Base-by-base conservation (phyloP, 2,888 invertebrate species). In the Masnerella sp. region DNA sequence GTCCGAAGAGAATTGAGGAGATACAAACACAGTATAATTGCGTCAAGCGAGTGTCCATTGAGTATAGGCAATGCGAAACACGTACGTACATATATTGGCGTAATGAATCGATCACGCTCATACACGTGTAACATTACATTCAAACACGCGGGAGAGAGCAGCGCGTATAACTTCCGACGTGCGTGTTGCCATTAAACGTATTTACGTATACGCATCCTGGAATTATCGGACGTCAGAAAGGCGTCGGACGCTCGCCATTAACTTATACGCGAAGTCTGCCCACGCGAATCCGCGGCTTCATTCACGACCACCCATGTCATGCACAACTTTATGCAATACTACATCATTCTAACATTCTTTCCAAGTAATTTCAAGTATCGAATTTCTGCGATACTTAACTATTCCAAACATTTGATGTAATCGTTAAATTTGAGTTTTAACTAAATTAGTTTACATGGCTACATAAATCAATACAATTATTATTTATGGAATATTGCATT, bases 51-150 rank as follows among this genome's bases (percentile, higher is more conserved):
- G 67, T 49, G 61, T 67, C 61, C 62, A 56, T 61, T 56, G 54
- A 43, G 36, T 61, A 49, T 43, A 28, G 61, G 49, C 62, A 61
- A 73, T 67, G 61, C 67, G 52, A 52, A 69, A 67, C 64, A 78
- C 74, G 45, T 73, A 76, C 72, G 25, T 70, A 56, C 58, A 68
- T 64, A 54, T 69, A 74, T 59, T 72, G 75, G 68, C 72, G 68
- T 80, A 79, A 80, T 78, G 76, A 79, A 80, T 80, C 77, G 78
- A 81, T 78, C 80, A 79, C 74, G 78, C 71, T 77, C 75, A 77
- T 77, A 77, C 78, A 77, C 80, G 81, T 75, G 69, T 52, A 76
- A 68, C 68, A 43, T 54, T 51, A 64, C 58, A 64, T 61, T 58
- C 71, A 54, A 67, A 47, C 67, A 64, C 68, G 58, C 61, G 32